Conservation (phyloP, 1,140 invertebrate species). For the Dinoponera quadriceps region DNA sequence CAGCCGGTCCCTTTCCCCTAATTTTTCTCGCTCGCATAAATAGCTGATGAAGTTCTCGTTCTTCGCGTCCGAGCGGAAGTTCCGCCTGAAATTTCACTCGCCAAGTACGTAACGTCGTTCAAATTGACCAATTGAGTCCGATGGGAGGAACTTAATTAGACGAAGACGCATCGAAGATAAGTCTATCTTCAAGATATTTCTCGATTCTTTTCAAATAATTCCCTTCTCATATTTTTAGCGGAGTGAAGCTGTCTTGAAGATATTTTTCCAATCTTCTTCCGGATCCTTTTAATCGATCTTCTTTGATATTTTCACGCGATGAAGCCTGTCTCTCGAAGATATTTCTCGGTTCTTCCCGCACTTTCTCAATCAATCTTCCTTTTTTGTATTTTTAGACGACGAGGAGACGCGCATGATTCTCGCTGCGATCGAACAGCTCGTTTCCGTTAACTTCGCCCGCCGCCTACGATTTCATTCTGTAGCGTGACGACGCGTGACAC, state of each 20-base stretch:
- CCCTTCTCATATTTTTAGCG: too few relatives aligned
- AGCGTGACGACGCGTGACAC: conserved; percentile 7
- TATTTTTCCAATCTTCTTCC: too few relatives aligned
- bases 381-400: neutral
- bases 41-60: neutral
- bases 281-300: too few relatives aligned
- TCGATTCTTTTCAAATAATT: too few relatives aligned
- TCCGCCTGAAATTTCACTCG: neutral
- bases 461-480: neutral
- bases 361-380: neutral
- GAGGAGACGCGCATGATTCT: neutral
- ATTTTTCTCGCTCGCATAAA: neutral
- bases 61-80: neutral
- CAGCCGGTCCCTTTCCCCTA: neutral
- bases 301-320: too few relatives aligned
- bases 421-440: neutral
- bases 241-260: too few relatives aligned
- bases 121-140: too few relatives aligned
- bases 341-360: neutral
- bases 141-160: too few relatives aligned
- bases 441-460: conserved; percentile 1
- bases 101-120: neutral
- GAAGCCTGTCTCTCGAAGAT: too few relatives aligned
- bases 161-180: too few relatives aligned
- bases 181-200: too few relatives aligned